phyloP scores from a whole-genome alignment of 2,113 vertebrate genomes.

The Lynx canadensis region DNA sequence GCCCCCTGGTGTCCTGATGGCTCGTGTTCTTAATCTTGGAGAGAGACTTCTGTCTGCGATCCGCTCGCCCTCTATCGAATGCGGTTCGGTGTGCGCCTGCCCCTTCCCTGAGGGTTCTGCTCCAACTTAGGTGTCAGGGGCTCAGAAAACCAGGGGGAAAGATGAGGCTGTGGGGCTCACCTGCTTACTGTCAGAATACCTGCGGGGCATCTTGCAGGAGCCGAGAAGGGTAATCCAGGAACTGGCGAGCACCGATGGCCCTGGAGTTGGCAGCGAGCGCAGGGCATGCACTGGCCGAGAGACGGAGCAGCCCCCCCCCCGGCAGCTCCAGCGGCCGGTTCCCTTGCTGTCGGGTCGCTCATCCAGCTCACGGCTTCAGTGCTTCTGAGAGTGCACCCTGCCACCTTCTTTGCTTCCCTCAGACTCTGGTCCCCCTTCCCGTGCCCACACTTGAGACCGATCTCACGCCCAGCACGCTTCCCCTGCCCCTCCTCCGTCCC shows the following conservation, averaged over 20 bases:
- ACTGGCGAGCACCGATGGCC: too few relatives aligned
- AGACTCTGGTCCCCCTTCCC: too few relatives aligned
- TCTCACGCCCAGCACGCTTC: background rate
- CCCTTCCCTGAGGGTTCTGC: background rate
- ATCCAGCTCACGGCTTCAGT: background rate
- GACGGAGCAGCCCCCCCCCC: too few relatives aligned
- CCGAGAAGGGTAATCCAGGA: too few relatives aligned
- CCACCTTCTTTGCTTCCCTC: background rate
- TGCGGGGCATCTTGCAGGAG: too few relatives aligned
- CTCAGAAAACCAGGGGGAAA: background rate
- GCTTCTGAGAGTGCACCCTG: background rate
- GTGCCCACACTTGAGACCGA: background rate
- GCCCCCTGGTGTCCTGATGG: too few relatives aligned
- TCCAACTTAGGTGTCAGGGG: background rate
- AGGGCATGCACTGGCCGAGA: too few relatives aligned
- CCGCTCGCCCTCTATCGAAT: background rate
- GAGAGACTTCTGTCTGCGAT: background rate
- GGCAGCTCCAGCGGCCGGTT: too few relatives aligned
- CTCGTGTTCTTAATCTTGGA: conserved; percentile 3
- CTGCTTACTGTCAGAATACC: too few relatives aligned
- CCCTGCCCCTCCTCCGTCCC: background rate
- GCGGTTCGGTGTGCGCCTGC: background rate
- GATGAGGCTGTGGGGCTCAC: too few relatives aligned
- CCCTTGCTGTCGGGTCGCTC: too few relatives aligned
- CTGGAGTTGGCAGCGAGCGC: too few relatives aligned